Base-by-base conservation (phyloP, 2,888 invertebrate genomes). In the Drosophila mayaguana region DNA sequence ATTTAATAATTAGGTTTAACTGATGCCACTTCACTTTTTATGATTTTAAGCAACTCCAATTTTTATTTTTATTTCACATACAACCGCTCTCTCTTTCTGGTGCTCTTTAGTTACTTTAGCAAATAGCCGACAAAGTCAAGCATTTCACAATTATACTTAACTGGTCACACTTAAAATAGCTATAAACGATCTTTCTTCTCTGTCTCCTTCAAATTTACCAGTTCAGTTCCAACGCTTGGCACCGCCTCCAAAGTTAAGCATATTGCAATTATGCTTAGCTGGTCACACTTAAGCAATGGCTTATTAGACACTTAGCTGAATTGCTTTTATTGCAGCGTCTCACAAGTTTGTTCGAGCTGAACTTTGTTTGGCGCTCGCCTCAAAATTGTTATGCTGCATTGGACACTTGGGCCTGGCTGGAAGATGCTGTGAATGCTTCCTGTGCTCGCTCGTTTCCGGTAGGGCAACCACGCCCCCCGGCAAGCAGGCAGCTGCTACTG, bases 381-480 rank as follows among this genome's bases (percentile, higher is more conserved):
- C 67, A 67, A 64, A 72, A 63, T 74, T 59, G 61, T 56, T 57
- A 54, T 46, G 56, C 60, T 43, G 48, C 43, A 48, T 43, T n/a
- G 53, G 54, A 46, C 50, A 51, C 45, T 59, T 38, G 45, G 43
- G 51, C 20, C 42, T 36, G 46, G 57, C 32, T 65, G 61, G 69
- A 88, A 83, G 89, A 83, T 76, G 81, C 76, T 80, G 54, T 54
- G 63, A 57, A 68, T 46, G 69, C 62, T 80, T 88, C 70, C 78
- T 75, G 70, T 67, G 73, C 68, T 75, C 78, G 65, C 63, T 64
- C 67, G 72, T 67, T 79, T 87, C 77, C 89, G 76, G 70, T 72
- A 61, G 57, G 16, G 7, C 43, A 25, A 53, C 56, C 56, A 38
- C 59, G 25, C 14, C 38, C 40, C 51, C n/a, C 0, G 34, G 48